Evolutionary conservation across 2,888 invertebrate species (phyloP).

Genomic region (Phasia obesa): DNA sequence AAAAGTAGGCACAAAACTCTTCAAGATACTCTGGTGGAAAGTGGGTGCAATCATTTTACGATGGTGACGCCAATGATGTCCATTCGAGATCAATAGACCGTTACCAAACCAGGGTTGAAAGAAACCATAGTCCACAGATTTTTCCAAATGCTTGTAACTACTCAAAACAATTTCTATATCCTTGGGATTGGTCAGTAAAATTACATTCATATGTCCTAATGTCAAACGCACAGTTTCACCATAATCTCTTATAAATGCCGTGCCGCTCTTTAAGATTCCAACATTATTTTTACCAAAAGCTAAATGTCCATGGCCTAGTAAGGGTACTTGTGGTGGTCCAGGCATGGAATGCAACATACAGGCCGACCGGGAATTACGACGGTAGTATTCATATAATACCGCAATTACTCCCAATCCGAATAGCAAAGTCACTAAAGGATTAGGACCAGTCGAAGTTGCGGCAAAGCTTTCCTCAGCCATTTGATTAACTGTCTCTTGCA

Average conservation of each 20-base stretch:
- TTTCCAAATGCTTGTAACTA: slow-evolving; percentile 89
- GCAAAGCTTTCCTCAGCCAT: slow-evolving; percentile 72
- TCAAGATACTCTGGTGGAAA: slow-evolving; percentile 91
- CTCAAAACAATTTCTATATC: slow-evolving; percentile 89
- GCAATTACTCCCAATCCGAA: slow-evolving; percentile 75
- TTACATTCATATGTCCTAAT: slow-evolving; percentile 87
- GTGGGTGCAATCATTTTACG: slow-evolving; percentile 93
- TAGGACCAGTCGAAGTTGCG: slow-evolving; percentile 59
- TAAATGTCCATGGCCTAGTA: slow-evolving; percentile 88
- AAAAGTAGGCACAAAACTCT: slow-evolving; percentile 90
- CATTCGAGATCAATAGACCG: slow-evolving; percentile 89
- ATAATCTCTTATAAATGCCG: slow-evolving; percentile 75
- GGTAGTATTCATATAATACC: slow-evolving; percentile 81
- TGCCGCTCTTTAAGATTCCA: slow-evolving; percentile 82
- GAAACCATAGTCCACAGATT: slow-evolving; percentile 88
- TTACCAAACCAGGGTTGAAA: slow-evolving; percentile 93
- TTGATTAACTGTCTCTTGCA: slow-evolving; percentile 74
- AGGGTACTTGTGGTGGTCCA: slow-evolving; percentile 86
- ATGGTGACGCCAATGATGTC: slow-evolving; percentile 91
- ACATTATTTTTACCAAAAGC: slow-evolving; percentile 85
- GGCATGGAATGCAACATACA: slow-evolving; percentile 87
- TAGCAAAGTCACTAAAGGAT: slow-evolving; percentile 75
- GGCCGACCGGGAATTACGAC: slow-evolving; percentile 83
- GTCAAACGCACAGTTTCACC: slow-evolving; percentile 90
- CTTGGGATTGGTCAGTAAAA: slow-evolving; percentile 87